Evolutionary conservation across 2,113 vertebrate genomes (phyloP).

Genomic region (Xenus cinereus): DNA sequence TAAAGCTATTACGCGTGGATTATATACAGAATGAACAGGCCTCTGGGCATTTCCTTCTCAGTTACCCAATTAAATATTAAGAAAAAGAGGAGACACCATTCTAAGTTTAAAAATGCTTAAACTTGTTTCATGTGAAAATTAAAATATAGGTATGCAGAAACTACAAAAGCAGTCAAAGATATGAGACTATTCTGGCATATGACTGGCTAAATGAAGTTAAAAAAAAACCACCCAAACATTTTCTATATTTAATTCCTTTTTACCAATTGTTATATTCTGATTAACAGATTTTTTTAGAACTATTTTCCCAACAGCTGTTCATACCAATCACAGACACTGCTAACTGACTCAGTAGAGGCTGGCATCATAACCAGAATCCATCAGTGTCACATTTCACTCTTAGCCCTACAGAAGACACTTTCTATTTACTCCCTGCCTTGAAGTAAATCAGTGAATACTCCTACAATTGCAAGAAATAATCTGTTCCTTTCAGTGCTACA

Average conservation of each 20-base stretch:
- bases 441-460: not conserved
- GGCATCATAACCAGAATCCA: not conserved
- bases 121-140: not conserved
- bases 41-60: not conserved
- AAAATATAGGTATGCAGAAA: not conserved
- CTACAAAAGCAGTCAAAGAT: not conserved
- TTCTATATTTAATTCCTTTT: not conserved
- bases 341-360: not conserved
- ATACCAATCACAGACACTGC: not conserved
- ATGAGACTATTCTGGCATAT: not conserved
- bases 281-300: not conserved
- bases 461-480: not conserved
- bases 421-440: not conserved
- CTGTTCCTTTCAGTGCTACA: not conserved
- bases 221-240: not conserved
- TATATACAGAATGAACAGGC: not conserved
- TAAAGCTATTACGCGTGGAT: not conserved
- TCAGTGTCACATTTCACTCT: not conserved
- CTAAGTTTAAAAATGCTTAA: not conserved
- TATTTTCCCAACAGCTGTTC: not conserved
- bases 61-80: not conserved
- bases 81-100: not conserved
- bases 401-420: not conserved
- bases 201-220: not conserved
- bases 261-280: not conserved